phyloP scores from a whole-genome alignment of 2,113 vertebrate species.

The Apteryx mantelli region DNA sequence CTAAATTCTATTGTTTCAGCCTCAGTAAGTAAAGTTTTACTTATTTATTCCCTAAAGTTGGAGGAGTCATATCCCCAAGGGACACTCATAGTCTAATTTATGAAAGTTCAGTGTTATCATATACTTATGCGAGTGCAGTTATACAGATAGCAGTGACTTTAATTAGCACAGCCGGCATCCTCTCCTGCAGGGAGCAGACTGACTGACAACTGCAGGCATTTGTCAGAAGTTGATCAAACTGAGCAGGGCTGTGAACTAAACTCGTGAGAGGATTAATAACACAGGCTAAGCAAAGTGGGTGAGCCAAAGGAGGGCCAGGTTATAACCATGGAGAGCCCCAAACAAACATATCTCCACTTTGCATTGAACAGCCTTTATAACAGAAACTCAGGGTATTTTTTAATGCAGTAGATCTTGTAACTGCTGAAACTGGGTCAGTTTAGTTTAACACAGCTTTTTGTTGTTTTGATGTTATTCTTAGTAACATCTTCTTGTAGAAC shows the following conservation, averaged over 20 bases:
- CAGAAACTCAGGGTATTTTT: not conserved
- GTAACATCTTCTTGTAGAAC: not conserved
- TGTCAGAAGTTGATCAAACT: not conserved
- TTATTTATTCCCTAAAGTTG: not conserved
- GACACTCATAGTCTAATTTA: not conserved
- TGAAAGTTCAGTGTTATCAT: not conserved
- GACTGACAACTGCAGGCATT: not conserved
- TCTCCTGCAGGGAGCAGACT: not conserved
- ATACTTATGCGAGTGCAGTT: not conserved
- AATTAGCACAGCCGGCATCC: not conserved
- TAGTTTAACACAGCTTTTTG: not conserved
- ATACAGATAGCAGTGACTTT: not conserved
- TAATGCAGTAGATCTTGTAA: not conserved
- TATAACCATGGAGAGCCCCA: not conserved
- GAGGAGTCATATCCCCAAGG: not conserved
- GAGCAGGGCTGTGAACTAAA: not conserved
- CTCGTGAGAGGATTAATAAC: not conserved
- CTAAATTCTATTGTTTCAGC: not conserved
- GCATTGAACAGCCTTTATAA: not conserved
- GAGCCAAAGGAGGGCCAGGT: not conserved
- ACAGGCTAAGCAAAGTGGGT: not conserved
- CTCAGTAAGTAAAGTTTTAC: not conserved
- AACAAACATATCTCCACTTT: not conserved
- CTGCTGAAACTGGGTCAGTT: not conserved
- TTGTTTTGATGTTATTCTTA: not conserved